Conservation (phyloP, 2,797 vertebrate genomes). For the Nannoperca obscura region DNA sequence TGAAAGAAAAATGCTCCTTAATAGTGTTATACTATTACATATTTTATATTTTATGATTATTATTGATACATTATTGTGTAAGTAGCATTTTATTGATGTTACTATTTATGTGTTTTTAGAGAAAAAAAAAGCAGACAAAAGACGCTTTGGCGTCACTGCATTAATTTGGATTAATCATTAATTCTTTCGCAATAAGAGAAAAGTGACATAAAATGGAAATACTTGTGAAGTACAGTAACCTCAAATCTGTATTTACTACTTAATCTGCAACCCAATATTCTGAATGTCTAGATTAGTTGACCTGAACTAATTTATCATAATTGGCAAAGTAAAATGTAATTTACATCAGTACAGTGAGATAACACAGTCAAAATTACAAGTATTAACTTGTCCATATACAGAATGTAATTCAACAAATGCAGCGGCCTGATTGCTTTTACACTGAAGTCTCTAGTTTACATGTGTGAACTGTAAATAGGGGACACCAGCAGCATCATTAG, state of each 20-base stretch:
- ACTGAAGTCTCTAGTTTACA: background rate
- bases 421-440: background rate
- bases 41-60: too few species aligned
- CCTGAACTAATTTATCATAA: background rate
- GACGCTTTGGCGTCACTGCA: too few species aligned
- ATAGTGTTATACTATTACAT: background rate
- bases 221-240: background rate
- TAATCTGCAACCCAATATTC: background rate
- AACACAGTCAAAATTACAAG: background rate
- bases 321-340: background rate
- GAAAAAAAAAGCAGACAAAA: too few species aligned
- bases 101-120: too few species aligned
- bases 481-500: conserved; percentile 7
- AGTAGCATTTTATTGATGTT: too few species aligned
- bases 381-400: background rate
- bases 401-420: background rate
- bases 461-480: conserved; percentile 20
- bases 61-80: too few species aligned
- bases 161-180: too few species aligned
- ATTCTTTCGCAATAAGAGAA: too few species aligned
- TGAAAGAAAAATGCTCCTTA: background rate
- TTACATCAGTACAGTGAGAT: background rate
- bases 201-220: background rate
- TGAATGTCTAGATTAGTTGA: background rate
- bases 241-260: background rate